A percentile compares a stretch with the other conserved stretches of the same genome.
Evolutionary conservation across 2,113 vertebrate species (phyloP).

Genomic region (Toxostoma redivivum): DNA sequence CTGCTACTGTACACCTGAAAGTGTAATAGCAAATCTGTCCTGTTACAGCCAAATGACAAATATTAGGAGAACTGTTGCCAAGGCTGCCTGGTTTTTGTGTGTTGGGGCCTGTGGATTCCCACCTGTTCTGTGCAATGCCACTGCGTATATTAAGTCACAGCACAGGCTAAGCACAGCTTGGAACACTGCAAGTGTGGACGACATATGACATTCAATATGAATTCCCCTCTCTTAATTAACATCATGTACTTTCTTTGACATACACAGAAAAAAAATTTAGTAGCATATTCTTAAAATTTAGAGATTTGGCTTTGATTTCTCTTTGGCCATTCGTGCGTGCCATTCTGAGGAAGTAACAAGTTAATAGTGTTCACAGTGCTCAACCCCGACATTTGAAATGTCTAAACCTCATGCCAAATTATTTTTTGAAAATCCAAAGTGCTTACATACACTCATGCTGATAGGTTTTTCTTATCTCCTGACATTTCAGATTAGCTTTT

Average conservation of each 20-base stretch:
- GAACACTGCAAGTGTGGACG: background rate
- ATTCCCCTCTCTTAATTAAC: background rate
- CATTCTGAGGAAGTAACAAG: background rate
- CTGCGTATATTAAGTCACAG: background rate
- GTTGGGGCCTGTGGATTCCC: constrained; percentile 9
- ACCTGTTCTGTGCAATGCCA: constrained; percentile 18
- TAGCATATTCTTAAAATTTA: background rate
- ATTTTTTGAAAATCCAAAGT: background rate
- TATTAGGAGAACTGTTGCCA: background rate
- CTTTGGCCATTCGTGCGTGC: background rate
- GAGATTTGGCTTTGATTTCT: background rate
- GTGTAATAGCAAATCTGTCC: background rate
- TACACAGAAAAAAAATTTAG: background rate
- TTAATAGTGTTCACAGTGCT: background rate
- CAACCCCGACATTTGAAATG: background rate
- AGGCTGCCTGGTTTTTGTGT: background rate
- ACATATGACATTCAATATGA: constrained; percentile 7
- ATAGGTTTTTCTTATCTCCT: constrained; percentile 19
- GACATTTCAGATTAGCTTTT: constrained; percentile 1
- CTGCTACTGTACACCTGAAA: constrained; percentile 8
- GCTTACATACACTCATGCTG: background rate
- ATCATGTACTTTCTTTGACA: background rate
- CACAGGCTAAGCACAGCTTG: constrained; percentile 24
- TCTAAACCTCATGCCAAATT: background rate
- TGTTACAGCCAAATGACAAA: constrained; percentile 19